Conservation (phyloP, 1,140 invertebrate genomes). For the Patella vulgata region DNA sequence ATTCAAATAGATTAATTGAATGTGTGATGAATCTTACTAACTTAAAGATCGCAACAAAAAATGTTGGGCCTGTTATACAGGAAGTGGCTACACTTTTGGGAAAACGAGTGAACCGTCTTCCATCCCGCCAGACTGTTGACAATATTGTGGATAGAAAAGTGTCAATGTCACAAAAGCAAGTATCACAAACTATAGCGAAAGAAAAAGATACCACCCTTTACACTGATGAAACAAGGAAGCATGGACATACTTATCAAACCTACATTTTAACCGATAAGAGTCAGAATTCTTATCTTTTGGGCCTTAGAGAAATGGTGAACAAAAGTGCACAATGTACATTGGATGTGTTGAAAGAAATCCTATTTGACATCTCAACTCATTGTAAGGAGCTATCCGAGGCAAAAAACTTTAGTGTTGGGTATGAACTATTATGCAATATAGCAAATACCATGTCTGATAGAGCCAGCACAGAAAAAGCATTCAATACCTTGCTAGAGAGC, state of each 20-base stretch:
- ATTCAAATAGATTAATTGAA: too few relatives aligned
- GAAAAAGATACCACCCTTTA: background rate
- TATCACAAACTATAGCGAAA: background rate
- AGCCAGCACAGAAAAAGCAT: background rate
- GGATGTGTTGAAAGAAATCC: slow-evolving; percentile 1
- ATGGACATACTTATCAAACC: too few relatives aligned
- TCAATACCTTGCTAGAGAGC: background rate
- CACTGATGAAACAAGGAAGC: slow-evolving; percentile 3
- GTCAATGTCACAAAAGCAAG: slow-evolving; percentile 3
- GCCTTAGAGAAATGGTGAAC: background rate
- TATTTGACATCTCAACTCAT: background rate
- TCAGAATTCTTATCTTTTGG: background rate
- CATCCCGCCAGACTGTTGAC: background rate
- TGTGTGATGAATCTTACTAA: too few relatives aligned
- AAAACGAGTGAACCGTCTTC: background rate
- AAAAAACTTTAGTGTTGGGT: background rate
- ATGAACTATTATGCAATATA: background rate
- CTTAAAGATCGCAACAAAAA: too few relatives aligned
- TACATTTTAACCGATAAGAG: background rate
- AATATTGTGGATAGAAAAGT: background rate
- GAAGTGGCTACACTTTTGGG: too few relatives aligned
- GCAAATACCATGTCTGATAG: background rate
- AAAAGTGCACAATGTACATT: background rate
- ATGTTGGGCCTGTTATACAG: too few relatives aligned
- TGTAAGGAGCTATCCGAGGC: background rate